Evolutionary conservation across 2,797 vertebrate genomes (phyloP).

Genomic region (Argentina silus): DNA sequence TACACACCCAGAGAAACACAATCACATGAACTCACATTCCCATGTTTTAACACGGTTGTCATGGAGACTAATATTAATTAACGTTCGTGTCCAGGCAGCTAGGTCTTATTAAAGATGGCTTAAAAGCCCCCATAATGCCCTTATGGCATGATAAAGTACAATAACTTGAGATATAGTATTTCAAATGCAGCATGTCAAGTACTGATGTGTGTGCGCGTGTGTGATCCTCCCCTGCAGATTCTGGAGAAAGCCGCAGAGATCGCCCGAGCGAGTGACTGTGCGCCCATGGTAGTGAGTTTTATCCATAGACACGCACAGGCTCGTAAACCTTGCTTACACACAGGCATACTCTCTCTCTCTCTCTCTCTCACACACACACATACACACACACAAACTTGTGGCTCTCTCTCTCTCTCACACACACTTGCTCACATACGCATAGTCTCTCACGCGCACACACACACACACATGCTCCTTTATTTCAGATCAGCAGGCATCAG

Average conservation of each 20-base stretch:
- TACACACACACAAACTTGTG: background rate
- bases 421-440: background rate
- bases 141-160: no score
- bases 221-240: slow-evolving; percentile 78
- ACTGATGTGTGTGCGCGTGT: background rate
- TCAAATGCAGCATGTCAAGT: background rate
- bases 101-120: no score
- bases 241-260: slow-evolving; percentile 97
- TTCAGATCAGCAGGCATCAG: background rate
- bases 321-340: background rate
- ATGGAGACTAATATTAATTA: background rate
- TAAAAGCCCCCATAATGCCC: background rate
- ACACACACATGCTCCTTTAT: background rate
- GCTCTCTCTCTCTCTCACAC: background rate
- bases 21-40: background rate
- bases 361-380: background rate
- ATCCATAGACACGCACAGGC: background rate
- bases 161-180: no score
- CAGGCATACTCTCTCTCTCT: background rate
- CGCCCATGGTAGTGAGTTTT: slow-evolving; percentile 82
- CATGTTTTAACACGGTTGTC: background rate
- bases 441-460: background rate
- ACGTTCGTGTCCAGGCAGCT: no score
- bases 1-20: background rate
- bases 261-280: slow-evolving; percentile 82